Percentiles rank a stretch among this genome's conserved stretches.
Conservation (phyloP, 2,888 invertebrate genomes). For the Gymnoscelis rufifasciata region DNA sequence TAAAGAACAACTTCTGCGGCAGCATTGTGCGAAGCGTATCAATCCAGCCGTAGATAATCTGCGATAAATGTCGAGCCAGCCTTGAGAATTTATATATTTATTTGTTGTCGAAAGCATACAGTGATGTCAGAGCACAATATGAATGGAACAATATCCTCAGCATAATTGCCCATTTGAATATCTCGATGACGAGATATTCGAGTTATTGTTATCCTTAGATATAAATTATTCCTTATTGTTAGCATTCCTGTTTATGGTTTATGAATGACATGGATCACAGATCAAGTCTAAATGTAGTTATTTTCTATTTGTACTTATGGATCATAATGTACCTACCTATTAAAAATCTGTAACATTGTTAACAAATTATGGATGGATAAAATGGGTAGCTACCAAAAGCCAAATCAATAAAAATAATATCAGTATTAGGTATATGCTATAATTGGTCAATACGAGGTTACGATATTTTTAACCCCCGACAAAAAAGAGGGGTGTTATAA, state of each 20-base stretch:
- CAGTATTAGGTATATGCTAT: too few relatives aligned
- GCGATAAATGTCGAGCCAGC: constrained; percentile 51
- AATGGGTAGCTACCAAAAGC: too few relatives aligned
- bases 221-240: constrained; percentile 14
- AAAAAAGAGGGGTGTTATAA: too few relatives aligned
- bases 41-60: constrained; percentile 54
- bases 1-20: constrained; percentile 24
- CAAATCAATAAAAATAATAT: too few relatives aligned
- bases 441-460: too few relatives aligned
- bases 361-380: too few relatives aligned
- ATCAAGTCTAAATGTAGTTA: neutral
- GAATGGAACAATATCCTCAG: constrained; percentile 23
- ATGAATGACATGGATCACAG: constrained; percentile 4
- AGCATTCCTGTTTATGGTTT: constrained; percentile 9
- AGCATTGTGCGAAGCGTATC: constrained; percentile 43
- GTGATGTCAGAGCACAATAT: constrained; percentile 25
- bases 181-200: constrained; percentile 12
- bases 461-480: too few relatives aligned
- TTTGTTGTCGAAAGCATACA: constrained; percentile 30
- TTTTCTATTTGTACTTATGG: too few relatives aligned
- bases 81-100: constrained; percentile 45
- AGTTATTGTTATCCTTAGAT: constrained; percentile 10
- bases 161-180: constrained; percentile 15
- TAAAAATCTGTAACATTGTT: too few relatives aligned
- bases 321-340: too few relatives aligned